Evolutionary conservation across 2,113 vertebrate genomes (phyloP).

Genomic region (Callocephalon fimbriatum): DNA sequence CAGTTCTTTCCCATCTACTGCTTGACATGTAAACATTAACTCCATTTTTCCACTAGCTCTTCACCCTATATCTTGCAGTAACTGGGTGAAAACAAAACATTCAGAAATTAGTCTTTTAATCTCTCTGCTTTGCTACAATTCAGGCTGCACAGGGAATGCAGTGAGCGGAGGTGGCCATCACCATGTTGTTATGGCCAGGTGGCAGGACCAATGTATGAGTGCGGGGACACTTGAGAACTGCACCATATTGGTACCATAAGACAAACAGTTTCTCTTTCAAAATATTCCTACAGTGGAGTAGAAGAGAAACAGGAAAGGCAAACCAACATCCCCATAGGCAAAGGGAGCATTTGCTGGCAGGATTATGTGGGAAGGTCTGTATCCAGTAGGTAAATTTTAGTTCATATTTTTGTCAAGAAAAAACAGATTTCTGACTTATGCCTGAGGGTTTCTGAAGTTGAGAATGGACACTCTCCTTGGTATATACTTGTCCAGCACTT

Average conservation of each 20-base stretch:
- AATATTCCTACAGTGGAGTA: background rate
- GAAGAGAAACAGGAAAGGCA: background rate
- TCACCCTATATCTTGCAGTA: background rate
- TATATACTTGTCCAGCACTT: background rate
- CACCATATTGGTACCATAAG: background rate
- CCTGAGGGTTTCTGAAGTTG: background rate
- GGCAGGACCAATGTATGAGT: background rate
- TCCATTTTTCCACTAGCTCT: background rate
- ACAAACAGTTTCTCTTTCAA: background rate
- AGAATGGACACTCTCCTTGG: background rate
- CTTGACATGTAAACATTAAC: background rate
- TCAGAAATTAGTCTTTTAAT: background rate
- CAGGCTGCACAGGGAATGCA: background rate
- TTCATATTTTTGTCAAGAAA: background rate
- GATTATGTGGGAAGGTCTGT: background rate
- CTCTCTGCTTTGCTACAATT: background rate
- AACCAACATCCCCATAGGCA: background rate
- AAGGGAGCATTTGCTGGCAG: background rate
- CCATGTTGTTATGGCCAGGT: fast-evolving
- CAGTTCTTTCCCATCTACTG: background rate
- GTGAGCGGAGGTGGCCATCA: background rate
- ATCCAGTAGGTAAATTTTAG: background rate
- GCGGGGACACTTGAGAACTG: background rate
- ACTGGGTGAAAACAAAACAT: fast-evolving
- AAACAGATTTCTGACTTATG: background rate